Evolutionary conservation across 2,888 invertebrate genomes (phyloP), one percentile per base, ranked within the genome.

Genomic region (Agonopterix subpropinquella): DNA sequence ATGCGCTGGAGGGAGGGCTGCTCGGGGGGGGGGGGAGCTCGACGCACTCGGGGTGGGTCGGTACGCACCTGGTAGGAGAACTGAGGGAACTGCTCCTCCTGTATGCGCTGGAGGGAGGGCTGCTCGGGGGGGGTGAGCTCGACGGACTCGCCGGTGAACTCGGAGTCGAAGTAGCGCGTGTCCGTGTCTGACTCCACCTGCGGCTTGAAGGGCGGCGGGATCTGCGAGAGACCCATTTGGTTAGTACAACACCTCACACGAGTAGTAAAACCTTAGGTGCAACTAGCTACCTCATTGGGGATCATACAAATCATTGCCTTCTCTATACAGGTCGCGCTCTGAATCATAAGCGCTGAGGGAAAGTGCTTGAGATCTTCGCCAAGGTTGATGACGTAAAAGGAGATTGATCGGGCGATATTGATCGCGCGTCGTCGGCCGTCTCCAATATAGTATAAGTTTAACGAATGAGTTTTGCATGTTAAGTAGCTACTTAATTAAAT

Each of bases 91-190:
- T 92, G 91, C 69, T 93, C 93, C 82, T 93, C 93, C 75, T 92
- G 92, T 10, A 93, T 92, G 64, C 92, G 91, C 56, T 89, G 89
- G 41, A 92, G 82, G 11, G 85, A 86, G 37, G 73, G 59, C 55
- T 82, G 89, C 76, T 96, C 96, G 18, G 98, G 98, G 50, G 98
- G 99, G 53, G 99, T 98, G 62, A 99, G 89, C 85, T 98, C 96
- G 10, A 99, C 98, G 67, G 96, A 95, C 88, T 98, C 98, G 54
- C 97, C 97, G 3, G 99, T 99, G 90, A 99, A 99, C 89, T 98
- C 98, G 54, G 96, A 94, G 88, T 99, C 99, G 86, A 99, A 99
- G 89, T 99, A 99, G 58, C 86, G 84, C 56, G 99, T 99, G 88
- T 99, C 99, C 45, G 96, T 98, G 73, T 99, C 99, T 43, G 96